phyloP scores from a whole-genome alignment of 1,140 invertebrate species.

The Wasmannia auropunctata region DNA sequence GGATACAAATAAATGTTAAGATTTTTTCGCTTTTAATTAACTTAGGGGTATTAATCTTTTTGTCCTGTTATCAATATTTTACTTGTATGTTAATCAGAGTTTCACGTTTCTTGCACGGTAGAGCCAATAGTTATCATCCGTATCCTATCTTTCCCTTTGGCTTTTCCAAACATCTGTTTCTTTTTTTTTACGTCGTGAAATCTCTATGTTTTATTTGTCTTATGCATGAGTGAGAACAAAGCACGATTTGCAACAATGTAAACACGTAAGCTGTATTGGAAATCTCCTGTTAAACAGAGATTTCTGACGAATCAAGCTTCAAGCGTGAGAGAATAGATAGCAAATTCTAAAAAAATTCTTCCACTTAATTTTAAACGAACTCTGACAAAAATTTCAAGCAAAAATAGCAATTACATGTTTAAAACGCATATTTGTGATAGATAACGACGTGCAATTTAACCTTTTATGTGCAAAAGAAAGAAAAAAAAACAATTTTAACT shows the following conservation, averaged over 20 bases:
- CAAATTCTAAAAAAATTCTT: not conserved
- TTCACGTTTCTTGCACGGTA: slow-evolving; percentile 52
- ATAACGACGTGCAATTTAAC: slow-evolving; percentile 26
- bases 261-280: slow-evolving; percentile 12
- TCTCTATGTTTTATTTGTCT: not conserved
- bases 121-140: slow-evolving; percentile 48
- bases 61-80: too few relatives aligned
- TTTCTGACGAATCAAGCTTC: slow-evolving; percentile 8
- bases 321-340: not conserved
- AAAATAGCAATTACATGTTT: not conserved
- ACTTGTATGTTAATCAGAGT: too few relatives aligned
- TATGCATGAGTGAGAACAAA: slow-evolving; percentile 6
- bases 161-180: slow-evolving; percentile 14
- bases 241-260: slow-evolving; percentile 38
- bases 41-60: too few relatives aligned
- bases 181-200: not conserved
- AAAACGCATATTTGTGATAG: slow-evolving; percentile 38
- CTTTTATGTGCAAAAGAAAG: slow-evolving; percentile 11
- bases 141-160: not conserved
- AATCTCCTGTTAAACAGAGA: slow-evolving; percentile 13
- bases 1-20: too few relatives aligned
- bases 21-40: too few relatives aligned
- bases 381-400: not conserved
- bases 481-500: not conserved
- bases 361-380: slow-evolving; percentile 12